Evolutionary conservation across 2,113 vertebrate genomes (phyloP).

Genomic region (Gambusia holbrooki): DNA sequence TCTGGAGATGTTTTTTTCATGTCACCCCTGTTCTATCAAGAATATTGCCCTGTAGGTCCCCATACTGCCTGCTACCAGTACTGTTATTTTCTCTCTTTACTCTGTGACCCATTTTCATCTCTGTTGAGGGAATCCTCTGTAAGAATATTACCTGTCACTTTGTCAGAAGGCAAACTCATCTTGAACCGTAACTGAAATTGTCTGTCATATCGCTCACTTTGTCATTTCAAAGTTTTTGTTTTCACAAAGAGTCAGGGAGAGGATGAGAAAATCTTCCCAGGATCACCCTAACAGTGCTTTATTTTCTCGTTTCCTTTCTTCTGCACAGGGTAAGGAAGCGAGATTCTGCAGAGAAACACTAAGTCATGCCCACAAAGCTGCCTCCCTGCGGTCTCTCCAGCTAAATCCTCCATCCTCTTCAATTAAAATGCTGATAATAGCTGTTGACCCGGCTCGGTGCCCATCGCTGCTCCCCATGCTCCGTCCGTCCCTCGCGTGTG

Average conservation of each 20-base stretch:
- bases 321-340: conserved; percentile 11
- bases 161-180: conserved; percentile 57
- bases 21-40: not conserved
- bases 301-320: conserved; percentile 8
- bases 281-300: conserved; percentile 3
- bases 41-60: not conserved
- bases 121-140: conserved; percentile 28
- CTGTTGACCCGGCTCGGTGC: conserved; percentile 71
- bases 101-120: conserved; percentile 30
- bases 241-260: conserved; percentile 5
- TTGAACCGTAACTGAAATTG: conserved; percentile 53
- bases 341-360: conserved; percentile 40
- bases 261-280: conserved; percentile 10
- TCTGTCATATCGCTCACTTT: conserved; percentile 37
- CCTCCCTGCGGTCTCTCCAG: conserved; percentile 45
- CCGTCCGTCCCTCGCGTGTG: conserved; percentile 28
- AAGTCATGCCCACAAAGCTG: conserved; percentile 40
- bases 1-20: not conserved
- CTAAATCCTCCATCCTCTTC: conserved; percentile 70
- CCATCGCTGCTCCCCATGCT: conserved; percentile 43
- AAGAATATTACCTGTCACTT: conserved; percentile 47
- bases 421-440: conserved; percentile 76
- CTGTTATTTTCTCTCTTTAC: conserved; percentile 24
- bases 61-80: conserved; percentile 1
- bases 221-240: conserved; percentile 32